A percentile compares a stretch with the other conserved stretches of the same genome.
Evolutionary conservation across 2,888 invertebrate species (phyloP).

Genomic region (Tetragonisca angustula): DNA sequence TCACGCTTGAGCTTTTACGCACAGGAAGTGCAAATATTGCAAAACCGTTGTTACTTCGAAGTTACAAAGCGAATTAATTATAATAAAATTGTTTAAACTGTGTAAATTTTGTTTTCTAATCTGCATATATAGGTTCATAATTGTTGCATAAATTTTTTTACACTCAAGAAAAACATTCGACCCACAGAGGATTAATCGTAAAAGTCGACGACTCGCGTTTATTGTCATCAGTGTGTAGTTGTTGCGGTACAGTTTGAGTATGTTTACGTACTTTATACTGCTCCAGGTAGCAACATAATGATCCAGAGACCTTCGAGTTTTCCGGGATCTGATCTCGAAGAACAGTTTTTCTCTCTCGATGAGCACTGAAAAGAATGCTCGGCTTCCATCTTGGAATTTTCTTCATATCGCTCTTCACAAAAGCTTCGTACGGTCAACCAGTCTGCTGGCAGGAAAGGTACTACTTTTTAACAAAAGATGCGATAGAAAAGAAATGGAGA

Average conservation of each 20-base stretch:
- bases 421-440: constrained; percentile 8
- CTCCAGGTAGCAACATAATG: constrained; percentile 64
- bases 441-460: too few relatives aligned
- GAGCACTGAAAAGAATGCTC: constrained; percentile 51
- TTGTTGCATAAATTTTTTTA: too few relatives aligned
- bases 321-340: constrained; percentile 63
- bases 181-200: too few relatives aligned
- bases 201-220: neutral
- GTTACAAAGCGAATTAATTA: too few relatives aligned
- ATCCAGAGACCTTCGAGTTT: constrained; percentile 59
- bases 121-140: too few relatives aligned
- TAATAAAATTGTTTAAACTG: too few relatives aligned
- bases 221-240: neutral
- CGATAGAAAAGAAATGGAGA: neutral
- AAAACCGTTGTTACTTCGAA: too few relatives aligned
- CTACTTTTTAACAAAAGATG: neutral
- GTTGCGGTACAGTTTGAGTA: neutral
- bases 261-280: constrained; percentile 49
- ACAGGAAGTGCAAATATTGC: too few relatives aligned
- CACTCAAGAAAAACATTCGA: too few relatives aligned
- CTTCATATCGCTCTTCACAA: constrained; percentile 68
- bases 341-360: constrained; percentile 35
- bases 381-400: constrained; percentile 52
- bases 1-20: too few relatives aligned
- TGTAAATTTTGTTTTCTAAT: too few relatives aligned